Conservation (phyloP, 2,797 vertebrate species). For the Muraenolepis orangiensis region DNA sequence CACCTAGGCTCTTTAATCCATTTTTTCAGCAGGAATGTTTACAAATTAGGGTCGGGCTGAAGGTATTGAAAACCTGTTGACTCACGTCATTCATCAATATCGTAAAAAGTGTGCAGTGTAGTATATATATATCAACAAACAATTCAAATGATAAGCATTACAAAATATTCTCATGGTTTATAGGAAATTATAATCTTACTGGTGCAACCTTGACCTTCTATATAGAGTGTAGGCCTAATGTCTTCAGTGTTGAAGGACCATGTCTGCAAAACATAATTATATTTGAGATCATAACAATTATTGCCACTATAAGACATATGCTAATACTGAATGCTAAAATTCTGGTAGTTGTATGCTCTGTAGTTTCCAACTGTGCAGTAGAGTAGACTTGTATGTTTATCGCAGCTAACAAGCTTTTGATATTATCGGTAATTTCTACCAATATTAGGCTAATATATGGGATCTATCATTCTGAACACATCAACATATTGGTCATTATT, state of each 20-base stretch:
- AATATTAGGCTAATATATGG: neutral
- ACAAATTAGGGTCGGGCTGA: neutral
- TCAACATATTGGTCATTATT: neutral
- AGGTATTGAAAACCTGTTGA: neutral
- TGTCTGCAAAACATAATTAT: constrained; percentile 20
- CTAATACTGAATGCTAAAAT: neutral
- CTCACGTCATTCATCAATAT: neutral
- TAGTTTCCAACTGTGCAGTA: constrained; percentile 10
- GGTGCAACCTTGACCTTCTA: neutral
- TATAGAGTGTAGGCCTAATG: constrained; percentile 20
- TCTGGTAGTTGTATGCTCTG: neutral
- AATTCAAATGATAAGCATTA: neutral
- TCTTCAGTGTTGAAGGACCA: constrained; percentile 29
- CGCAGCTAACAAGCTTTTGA: constrained; percentile 3
- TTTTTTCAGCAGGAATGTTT: neutral
- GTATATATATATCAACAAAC: neutral
- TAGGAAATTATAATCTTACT: neutral
- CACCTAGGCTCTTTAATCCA: neutral
- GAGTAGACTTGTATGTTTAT: neutral
- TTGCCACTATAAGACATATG: constrained; percentile 30
- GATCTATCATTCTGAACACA: neutral
- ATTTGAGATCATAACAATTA: constrained; percentile 33
- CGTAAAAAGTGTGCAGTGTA: neutral
- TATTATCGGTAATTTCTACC: neutral
- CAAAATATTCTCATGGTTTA: neutral